Percentiles rank a stretch among this genome's conserved stretches.
phyloP scores from a whole-genome alignment of 2,888 invertebrate species.

The Tholera decimalis region DNA sequence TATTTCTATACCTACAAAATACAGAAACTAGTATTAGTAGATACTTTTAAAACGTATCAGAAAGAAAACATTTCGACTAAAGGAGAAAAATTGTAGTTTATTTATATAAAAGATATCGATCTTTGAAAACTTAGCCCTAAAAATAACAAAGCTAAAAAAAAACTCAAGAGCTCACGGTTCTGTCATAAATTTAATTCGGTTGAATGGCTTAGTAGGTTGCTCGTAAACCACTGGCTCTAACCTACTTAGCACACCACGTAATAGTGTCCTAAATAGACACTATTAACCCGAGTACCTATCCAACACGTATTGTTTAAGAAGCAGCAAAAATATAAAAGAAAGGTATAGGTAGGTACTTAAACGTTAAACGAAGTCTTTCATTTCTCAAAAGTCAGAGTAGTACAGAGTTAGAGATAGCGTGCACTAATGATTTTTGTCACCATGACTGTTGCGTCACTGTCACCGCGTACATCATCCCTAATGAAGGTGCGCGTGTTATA shows the following conservation, averaged over 20 bases:
- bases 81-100: no score
- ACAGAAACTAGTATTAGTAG: no score
- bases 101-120: background rate
- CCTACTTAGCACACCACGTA: constrained; percentile 28
- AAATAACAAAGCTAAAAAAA: constrained; percentile 7
- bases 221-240: constrained; percentile 39
- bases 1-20: no score
- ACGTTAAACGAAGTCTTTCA: no score
- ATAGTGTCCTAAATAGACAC: constrained; percentile 23
- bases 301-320: background rate
- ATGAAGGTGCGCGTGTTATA: no score
- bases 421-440: no score
- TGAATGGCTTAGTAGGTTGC: constrained; percentile 21
- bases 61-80: no score
- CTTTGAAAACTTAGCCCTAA: background rate
- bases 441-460: no score
- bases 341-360: no score
- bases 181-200: constrained; percentile 37
- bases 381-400: background rate
- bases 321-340: background rate
- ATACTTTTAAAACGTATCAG: no score
- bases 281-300: background rate
- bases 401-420: no score
- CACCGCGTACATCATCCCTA: no score
- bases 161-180: constrained; percentile 20